phyloP scores from a whole-genome alignment of 2,797 vertebrate species.

The Danio albolineatus region DNA sequence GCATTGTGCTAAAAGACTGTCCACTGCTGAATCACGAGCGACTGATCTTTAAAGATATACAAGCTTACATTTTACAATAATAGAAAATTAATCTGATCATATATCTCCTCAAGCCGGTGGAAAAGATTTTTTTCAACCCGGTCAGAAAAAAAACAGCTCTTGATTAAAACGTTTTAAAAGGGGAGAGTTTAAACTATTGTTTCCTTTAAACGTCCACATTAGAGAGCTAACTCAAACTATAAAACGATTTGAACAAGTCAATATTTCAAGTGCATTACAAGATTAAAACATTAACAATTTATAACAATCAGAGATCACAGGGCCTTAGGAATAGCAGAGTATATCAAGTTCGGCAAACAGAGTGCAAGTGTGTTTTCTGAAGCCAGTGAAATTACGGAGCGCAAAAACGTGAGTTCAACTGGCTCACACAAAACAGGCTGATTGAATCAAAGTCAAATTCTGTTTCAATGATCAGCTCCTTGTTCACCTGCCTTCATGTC shows the following conservation, averaged over 20 bases:
- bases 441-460: slow-evolving; percentile 59
- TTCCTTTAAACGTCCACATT: slow-evolving; percentile 1
- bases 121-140: background rate
- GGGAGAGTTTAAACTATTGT: background rate
- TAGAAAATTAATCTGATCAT: slow-evolving; percentile 35
- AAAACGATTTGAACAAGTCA: background rate
- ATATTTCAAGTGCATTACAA: slow-evolving; percentile 27
- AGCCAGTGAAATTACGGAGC: slow-evolving; percentile 45
- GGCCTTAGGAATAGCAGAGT: slow-evolving; percentile 36
- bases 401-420: slow-evolving; percentile 49
- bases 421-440: slow-evolving; percentile 46
- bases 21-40: background rate
- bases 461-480: slow-evolving; percentile 49
- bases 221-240: background rate
- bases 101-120: slow-evolving; percentile 1
- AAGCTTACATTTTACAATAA: slow-evolving; percentile 11
- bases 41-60: background rate
- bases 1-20: slow-evolving; percentile 1
- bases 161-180: slow-evolving; percentile 22
- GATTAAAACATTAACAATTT: slow-evolving; percentile 45
- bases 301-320: slow-evolving; percentile 26
- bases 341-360: slow-evolving; percentile 15
- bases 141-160: slow-evolving; percentile 22
- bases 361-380: slow-evolving; percentile 29
- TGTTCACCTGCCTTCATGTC: slow-evolving; percentile 12